A percentile compares a stretch with the other conserved stretches of the same genome.
These are phyloP conservation scores for Cassiopea andromeda DNA, from an alignment of 30 jellyfish, hydroid and myxozoan species.

Conservation along the genomic window DNA sequence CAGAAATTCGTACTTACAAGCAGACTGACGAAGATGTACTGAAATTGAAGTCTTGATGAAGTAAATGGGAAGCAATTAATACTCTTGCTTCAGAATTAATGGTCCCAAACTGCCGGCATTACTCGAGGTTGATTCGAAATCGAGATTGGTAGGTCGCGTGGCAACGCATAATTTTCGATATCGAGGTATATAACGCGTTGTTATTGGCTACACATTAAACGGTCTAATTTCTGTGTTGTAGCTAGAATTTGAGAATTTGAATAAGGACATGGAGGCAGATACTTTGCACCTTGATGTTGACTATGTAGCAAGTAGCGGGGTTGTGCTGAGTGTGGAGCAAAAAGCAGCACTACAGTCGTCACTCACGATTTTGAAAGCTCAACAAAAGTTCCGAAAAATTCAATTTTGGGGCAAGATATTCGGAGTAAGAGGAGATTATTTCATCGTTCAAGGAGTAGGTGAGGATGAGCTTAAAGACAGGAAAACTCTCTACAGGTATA, in stretches of 20 bases:
- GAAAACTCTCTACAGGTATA: constrained; percentile 85
- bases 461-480: constrained; percentile 77
- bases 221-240: neutral
- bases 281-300: constrained; percentile 65
- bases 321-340: constrained; percentile 86
- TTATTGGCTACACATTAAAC: constrained; percentile 41
- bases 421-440: constrained; percentile 82
- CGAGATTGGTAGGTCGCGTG: neutral
- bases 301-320: constrained; percentile 94
- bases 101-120: neutral
- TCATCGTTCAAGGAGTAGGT: constrained; percentile 92
- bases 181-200: constrained; percentile 1
- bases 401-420: constrained; percentile 88
- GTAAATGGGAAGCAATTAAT: no score
- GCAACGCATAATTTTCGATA: neutral
- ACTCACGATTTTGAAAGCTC: constrained; percentile 70
- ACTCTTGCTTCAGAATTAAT: neutral
- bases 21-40: neutral
- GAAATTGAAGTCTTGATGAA: neutral
- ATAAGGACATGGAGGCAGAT: constrained; percentile 74
- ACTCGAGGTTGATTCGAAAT: neutral
- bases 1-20: neutral
- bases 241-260: neutral
- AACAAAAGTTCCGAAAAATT: constrained; percentile 71
- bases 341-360: constrained; percentile 95